A percentile compares a stretch with the other conserved stretches of the same genome.
Conservation (phyloP, 2,113 vertebrate genomes). For the Sebastes fasciatus region DNA sequence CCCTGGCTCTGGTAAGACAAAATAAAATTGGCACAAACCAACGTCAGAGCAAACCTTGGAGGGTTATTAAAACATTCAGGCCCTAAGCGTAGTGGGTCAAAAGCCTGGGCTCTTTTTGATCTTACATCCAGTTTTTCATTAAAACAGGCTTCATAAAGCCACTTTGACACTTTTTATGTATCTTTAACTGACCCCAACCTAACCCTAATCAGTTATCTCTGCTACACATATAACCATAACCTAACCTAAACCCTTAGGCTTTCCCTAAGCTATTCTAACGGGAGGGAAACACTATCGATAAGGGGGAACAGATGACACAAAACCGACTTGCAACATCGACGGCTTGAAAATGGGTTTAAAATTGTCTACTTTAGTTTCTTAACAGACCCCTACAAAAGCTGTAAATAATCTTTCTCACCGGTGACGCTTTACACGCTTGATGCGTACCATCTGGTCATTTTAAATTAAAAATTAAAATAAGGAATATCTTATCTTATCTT, state of each 20-base stretch:
- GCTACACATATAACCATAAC: background rate
- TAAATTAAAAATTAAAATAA: no score
- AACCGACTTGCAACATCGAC: background rate
- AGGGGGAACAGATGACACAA: background rate
- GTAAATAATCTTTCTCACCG: background rate
- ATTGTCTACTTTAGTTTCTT: background rate
- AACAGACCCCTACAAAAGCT: background rate
- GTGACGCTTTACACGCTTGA: background rate
- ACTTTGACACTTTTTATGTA: no score
- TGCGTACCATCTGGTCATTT: background rate
- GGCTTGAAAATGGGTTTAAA: background rate
- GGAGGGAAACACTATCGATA: background rate
- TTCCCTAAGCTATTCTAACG: background rate
- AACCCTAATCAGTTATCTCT: background rate
- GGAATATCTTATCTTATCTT: background rate
- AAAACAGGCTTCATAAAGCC: background rate
- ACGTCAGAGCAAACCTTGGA: background rate
- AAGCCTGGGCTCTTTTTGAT: background rate
- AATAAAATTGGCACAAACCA: background rate
- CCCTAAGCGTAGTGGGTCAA: background rate
- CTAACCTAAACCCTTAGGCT: no score
- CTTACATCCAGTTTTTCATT: background rate
- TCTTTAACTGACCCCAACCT: background rate
- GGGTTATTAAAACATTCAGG: background rate
- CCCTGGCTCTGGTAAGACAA: conserved; percentile 43